A percentile compares a stretch with the other conserved stretches of the same genome.
These are phyloP conservation scores for Orthosia gothica DNA, from an alignment of 2,888 invertebrate species.

Conservation along the genomic window DNA sequence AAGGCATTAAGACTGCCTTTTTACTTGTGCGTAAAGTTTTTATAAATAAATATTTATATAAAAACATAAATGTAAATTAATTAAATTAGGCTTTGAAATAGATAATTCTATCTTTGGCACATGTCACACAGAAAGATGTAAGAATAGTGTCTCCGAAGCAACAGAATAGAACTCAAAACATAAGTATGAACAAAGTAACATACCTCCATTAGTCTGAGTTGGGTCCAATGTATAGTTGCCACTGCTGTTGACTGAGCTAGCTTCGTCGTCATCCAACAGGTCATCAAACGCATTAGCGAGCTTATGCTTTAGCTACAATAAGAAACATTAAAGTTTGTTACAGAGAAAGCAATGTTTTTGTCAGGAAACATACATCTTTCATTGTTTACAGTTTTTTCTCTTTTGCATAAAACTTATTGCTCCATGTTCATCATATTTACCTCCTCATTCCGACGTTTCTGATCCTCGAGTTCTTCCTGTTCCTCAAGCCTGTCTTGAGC, in stretches of 20 bases:
- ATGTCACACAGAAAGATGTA: not conserved
- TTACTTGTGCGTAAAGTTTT: too few species aligned
- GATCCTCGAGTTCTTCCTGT: constrained; percentile 93
- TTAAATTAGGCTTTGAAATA: not conserved
- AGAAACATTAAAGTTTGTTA: constrained; percentile 25
- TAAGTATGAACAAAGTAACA: constrained; percentile 17
- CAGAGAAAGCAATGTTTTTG: constrained; percentile 26
- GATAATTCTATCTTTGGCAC: too few species aligned
- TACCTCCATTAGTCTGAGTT: constrained; percentile 82
- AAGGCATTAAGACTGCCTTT: too few species aligned
- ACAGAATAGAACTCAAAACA: not conserved
- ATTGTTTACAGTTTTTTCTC: not conserved
- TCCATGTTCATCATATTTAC: constrained; percentile 77
- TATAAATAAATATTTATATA: too few species aligned
- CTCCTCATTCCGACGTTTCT: constrained; percentile 93
- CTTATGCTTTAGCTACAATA: constrained; percentile 92
- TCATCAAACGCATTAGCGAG: constrained; percentile 94
- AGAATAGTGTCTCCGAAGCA: not conserved
- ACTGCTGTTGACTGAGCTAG: constrained; percentile 92
- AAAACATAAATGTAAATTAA: not conserved
- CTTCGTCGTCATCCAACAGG: constrained; percentile 93
- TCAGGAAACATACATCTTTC: not conserved
- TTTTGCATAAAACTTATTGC: not conserved
- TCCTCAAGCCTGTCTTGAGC: constrained; percentile 93
- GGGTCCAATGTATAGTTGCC: constrained; percentile 86